These are phyloP conservation scores for Phoxinus phoxinus DNA, from an alignment of 2,113 vertebrate species.

Conservation along the genomic window DNA sequence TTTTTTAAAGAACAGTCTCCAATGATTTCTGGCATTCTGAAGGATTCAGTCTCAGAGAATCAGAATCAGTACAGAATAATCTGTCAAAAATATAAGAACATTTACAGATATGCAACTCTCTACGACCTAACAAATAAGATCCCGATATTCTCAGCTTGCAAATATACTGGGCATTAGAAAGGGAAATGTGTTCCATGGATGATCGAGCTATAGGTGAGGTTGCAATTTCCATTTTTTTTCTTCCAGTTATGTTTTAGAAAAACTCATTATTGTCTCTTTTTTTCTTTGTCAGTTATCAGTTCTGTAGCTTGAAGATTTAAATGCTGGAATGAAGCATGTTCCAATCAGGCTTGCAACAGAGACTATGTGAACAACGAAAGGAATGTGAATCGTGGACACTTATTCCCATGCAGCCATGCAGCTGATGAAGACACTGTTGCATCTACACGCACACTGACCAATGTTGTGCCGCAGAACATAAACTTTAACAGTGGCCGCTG, in stretches of 20 bases:
- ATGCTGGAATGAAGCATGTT: background rate
- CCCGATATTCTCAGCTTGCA: background rate
- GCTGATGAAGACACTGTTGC: rapidly evolving
- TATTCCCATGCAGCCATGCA: background rate
- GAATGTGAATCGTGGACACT: background rate
- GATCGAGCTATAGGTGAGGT: background rate
- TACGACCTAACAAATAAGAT: background rate
- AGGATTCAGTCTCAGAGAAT: background rate
- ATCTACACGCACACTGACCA: too few relatives aligned
- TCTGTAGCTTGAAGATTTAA: background rate
- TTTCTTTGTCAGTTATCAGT: background rate
- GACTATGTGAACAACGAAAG: too few relatives aligned
- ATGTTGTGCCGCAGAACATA: too few relatives aligned
- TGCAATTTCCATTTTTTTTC: too few relatives aligned
- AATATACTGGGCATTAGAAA: background rate
- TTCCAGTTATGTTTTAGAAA: background rate
- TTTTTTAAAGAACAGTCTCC: background rate
- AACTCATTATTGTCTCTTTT: too few relatives aligned
- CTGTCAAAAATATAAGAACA: background rate
- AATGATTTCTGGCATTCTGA: background rate
- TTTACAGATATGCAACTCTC: background rate
- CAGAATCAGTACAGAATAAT: background rate
- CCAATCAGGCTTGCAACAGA: rapidly evolving
- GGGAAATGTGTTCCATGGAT: rapidly evolving
- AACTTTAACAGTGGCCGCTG: background rate